Evolutionary conservation across 2,888 invertebrate species (phyloP).

Genomic region (Acleris emargana): DNA sequence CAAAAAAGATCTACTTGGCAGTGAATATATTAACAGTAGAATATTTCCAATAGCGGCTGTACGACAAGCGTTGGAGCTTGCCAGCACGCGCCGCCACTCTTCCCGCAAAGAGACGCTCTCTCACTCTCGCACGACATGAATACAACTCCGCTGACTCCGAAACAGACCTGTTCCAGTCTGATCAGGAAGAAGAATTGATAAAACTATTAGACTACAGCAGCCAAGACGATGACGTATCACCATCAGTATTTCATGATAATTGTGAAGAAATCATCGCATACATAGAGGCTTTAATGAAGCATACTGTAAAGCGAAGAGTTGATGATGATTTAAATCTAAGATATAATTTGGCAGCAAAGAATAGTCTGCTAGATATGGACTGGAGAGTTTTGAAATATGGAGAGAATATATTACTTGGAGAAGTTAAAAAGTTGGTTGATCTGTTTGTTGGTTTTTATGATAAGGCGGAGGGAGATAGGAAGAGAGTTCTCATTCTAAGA

Average conservation of each 20-base stretch:
- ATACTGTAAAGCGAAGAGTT: constrained; percentile 49
- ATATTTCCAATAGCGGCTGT: constrained; percentile 70
- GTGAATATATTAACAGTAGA: background rate
- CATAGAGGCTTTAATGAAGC: constrained; percentile 64
- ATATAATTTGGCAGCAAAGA: constrained; percentile 70
- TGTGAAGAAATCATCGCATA: constrained; percentile 74
- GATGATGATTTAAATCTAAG: constrained; percentile 67
- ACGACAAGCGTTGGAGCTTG: constrained; percentile 78
- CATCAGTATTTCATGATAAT: constrained; percentile 74
- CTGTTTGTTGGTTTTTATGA: constrained; percentile 59
- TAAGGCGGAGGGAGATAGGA: constrained; percentile 58
- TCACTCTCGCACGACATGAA: constrained; percentile 49
- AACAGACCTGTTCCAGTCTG: constrained; percentile 90
- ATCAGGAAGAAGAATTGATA: constrained; percentile 90
- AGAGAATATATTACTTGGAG: constrained; percentile 75
- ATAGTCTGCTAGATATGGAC: constrained; percentile 75
- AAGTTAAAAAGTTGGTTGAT: constrained; percentile 72
- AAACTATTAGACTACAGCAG: constrained; percentile 88
- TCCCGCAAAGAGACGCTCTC: constrained; percentile 59
- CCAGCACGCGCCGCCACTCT: constrained; percentile 64
- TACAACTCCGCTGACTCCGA: constrained; percentile 85
- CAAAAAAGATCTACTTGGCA: too few species aligned
- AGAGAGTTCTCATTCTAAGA: constrained; percentile 55
- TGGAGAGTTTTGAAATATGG: constrained; percentile 79
- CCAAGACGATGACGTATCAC: constrained; percentile 84